A percentile compares a stretch with the other conserved stretches of the same genome.
These are phyloP conservation scores for Sinotaia quadrata DNA, from an alignment of 2,888 invertebrate genomes.

Conservation along the genomic window DNA sequence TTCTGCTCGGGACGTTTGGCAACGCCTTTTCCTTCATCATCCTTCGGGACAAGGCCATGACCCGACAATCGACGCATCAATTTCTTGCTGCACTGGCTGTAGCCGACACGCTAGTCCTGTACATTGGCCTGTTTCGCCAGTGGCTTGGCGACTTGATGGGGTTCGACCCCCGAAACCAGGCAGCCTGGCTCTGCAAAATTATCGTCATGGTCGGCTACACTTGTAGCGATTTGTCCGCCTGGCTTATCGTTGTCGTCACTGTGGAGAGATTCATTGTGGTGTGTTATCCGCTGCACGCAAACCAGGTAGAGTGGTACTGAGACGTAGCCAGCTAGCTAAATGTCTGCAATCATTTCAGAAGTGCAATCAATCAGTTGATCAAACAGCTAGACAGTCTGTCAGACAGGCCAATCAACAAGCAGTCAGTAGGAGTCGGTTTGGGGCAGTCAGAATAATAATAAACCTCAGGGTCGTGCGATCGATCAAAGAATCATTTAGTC, in stretches of 20 bases:
- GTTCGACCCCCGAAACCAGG: conserved; percentile 49
- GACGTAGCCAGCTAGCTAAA: too few species aligned
- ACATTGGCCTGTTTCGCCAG: conserved; percentile 60
- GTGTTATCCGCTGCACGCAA: conserved; percentile 63
- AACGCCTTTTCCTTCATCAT: conserved; percentile 66
- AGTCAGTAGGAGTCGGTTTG: too few species aligned
- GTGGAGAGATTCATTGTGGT: conserved; percentile 68
- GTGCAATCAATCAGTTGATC: too few species aligned
- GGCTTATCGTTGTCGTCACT: conserved; percentile 69
- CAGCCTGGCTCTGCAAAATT: conserved; percentile 62
- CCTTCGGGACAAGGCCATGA: conserved; percentile 60
- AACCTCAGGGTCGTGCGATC: too few species aligned
- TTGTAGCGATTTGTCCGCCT: conserved; percentile 65
- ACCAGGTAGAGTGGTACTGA: conserved; percentile 37
- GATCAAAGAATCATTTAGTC: too few species aligned
- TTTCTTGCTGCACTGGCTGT: conserved; percentile 66
- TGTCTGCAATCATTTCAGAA: too few species aligned
- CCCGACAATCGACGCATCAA: conserved; percentile 62
- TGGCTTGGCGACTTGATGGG: conserved; percentile 66
- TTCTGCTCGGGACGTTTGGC: conserved; percentile 67
- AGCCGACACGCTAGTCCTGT: conserved; percentile 65
- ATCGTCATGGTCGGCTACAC: conserved; percentile 59
- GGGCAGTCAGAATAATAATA: too few species aligned
- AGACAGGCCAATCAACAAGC: too few species aligned
- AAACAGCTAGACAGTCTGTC: too few species aligned